Conservation (phyloP, 2,113 vertebrate genomes). For the Dicentrarchus labrax region DNA sequence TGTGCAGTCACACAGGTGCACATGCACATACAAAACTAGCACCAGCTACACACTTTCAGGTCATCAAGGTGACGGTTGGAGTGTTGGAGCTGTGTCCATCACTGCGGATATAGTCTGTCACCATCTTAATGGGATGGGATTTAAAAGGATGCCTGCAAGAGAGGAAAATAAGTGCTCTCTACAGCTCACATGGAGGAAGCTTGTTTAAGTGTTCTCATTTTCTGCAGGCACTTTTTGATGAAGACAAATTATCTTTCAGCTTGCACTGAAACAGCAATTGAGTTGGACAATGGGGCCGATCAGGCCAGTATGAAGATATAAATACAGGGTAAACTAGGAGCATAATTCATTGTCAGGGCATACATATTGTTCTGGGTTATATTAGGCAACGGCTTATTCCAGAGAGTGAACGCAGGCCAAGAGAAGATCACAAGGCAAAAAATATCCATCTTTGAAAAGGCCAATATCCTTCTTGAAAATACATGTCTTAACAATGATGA, state of each 20-base stretch:
- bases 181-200: slow-evolving; percentile 14
- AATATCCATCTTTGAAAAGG: slow-evolving; percentile 23
- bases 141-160: slow-evolving; percentile 58
- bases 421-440: slow-evolving; percentile 39
- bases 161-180: slow-evolving; percentile 31
- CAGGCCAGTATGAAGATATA: slow-evolving; percentile 50
- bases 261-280: slow-evolving; percentile 52
- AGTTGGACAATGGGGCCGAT: slow-evolving; percentile 62
- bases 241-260: slow-evolving; percentile 59
- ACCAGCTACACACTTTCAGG: slow-evolving; percentile 31
- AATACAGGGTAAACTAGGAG: slow-evolving; percentile 51
- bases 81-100: slow-evolving; percentile 65
- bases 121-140: slow-evolving; percentile 68
- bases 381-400: slow-evolving; percentile 55
- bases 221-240: slow-evolving; percentile 60
- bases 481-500: slow-evolving; percentile 8
- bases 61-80: slow-evolving; percentile 48
- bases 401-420: slow-evolving; percentile 40
- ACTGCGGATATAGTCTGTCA: slow-evolving; percentile 75
- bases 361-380: slow-evolving; percentile 58
- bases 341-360: slow-evolving; percentile 63
- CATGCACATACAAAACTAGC: slow-evolving; percentile 17
- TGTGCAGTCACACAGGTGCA: slow-evolving; percentile 54
- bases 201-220: slow-evolving; percentile 58
- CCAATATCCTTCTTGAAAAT: neutral